Percentiles rank a stretch among this genome's conserved stretches.
phyloP scores from a whole-genome alignment of 2,888 invertebrate genomes.

The Gisinianus flammeolus region DNA sequence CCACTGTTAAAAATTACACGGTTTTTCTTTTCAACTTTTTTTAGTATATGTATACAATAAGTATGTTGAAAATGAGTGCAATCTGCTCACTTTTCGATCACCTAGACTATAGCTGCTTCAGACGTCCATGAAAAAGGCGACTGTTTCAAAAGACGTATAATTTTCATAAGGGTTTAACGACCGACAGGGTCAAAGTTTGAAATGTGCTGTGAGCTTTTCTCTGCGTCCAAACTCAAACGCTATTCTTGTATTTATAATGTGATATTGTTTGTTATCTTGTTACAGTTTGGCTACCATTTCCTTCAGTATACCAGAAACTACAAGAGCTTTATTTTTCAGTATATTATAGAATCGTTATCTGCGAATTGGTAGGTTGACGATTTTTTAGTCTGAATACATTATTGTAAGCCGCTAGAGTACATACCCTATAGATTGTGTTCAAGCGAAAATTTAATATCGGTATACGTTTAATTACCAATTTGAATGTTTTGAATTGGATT shows the following conservation, averaged over 20 bases:
- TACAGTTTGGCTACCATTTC: constrained; percentile 2
- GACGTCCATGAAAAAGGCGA: too few species aligned
- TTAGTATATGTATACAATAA: not conserved
- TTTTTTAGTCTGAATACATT: too few species aligned
- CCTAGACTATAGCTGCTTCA: too few species aligned
- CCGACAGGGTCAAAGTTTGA: constrained; percentile 19
- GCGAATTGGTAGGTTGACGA: too few species aligned
- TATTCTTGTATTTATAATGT: not conserved
- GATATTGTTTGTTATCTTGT: constrained; percentile 25
- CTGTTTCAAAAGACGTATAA: not conserved
- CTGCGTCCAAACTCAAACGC: not conserved
- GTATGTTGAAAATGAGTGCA: not conserved
- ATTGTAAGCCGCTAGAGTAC: not conserved
- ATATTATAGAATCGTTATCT: not conserved
- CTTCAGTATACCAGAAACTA: not conserved
- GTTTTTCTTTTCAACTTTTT: not conserved
- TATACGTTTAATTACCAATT: not conserved
- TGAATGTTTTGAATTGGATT: too few species aligned
- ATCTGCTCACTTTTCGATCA: not conserved
- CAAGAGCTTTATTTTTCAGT: not conserved
- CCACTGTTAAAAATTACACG: not conserved
- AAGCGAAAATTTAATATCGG: not conserved
- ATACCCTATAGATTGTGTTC: not conserved
- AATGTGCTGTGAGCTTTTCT: not conserved
- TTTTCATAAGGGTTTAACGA: constrained; percentile 1